phyloP scores from a whole-genome alignment of 2,888 invertebrate species.

The Cosmopolites sordidus region DNA sequence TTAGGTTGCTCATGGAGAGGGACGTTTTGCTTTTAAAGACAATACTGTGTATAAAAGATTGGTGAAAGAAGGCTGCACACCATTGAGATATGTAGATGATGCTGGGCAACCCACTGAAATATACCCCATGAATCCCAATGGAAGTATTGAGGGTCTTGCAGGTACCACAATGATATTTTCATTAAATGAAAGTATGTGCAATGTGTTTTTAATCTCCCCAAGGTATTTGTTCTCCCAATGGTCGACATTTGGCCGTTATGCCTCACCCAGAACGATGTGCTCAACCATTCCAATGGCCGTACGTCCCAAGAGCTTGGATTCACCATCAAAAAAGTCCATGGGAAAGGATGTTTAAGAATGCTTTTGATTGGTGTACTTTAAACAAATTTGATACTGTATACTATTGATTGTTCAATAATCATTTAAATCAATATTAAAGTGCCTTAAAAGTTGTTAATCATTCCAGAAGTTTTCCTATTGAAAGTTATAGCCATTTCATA shows the following conservation, averaged over 20 bases:
- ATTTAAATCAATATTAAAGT: neutral
- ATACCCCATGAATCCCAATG: slow-evolving; percentile 96
- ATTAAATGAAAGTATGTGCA: neutral
- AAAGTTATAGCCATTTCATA: no score
- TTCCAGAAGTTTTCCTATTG: no score
- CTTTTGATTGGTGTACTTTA: slow-evolving; percentile 64
- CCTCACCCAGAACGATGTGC: slow-evolving; percentile 93
- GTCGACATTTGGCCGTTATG: slow-evolving; percentile 96
- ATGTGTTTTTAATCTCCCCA: no score
- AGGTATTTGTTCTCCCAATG: slow-evolving; percentile 81
- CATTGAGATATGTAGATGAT: slow-evolving; percentile 83
- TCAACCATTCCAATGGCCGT: slow-evolving; percentile 87
- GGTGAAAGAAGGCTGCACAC: slow-evolving; percentile 59
- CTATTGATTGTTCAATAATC: neutral
- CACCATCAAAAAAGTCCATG: slow-evolving; percentile 73
- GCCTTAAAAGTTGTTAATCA: slow-evolving; percentile 7
- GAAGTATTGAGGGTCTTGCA: slow-evolving; percentile 65
- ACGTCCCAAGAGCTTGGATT: slow-evolving; percentile 54
- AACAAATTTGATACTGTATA: slow-evolving; percentile 27
- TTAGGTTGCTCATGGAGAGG: slow-evolving; percentile 89
- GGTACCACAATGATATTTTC: slow-evolving; percentile 13
- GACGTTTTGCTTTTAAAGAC: slow-evolving; percentile 64
- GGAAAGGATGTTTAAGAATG: slow-evolving; percentile 89
- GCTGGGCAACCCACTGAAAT: slow-evolving; percentile 65
- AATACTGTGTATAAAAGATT: slow-evolving; percentile 51